Evolutionary conservation across 2,888 invertebrate genomes (phyloP).

Genomic region (Autographa gamma): DNA sequence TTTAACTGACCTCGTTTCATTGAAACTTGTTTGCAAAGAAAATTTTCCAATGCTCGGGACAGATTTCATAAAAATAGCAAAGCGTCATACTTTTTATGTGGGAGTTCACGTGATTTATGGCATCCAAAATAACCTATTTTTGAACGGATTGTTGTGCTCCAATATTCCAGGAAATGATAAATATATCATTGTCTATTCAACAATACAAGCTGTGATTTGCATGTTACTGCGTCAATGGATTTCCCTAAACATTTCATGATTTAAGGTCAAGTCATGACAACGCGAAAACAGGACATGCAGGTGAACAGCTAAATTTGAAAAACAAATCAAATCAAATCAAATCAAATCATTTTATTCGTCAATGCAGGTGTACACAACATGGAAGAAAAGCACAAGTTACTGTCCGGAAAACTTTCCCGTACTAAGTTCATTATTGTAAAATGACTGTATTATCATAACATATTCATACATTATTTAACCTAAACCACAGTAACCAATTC

Average conservation of each 20-base stretch:
- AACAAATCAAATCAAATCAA: no score
- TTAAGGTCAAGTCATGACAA: conserved; percentile 10
- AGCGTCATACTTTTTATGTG: not conserved
- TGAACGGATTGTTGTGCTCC: not conserved
- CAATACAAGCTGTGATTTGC: conserved; percentile 3
- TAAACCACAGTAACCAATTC: not conserved
- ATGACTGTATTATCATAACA: not conserved
- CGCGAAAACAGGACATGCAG: not conserved
- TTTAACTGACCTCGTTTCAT: conserved; percentile 53
- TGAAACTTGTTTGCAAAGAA: conserved; percentile 34
- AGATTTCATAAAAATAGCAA: conserved; percentile 18
- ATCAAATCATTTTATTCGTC: no score
- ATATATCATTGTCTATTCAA: not conserved
- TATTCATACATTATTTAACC: not conserved
- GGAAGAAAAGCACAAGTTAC: no score
- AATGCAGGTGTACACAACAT: no score
- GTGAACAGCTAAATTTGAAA: no score
- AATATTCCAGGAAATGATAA: not conserved
- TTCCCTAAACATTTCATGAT: conserved; percentile 22
- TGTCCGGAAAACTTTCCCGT: not conserved
- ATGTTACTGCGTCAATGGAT: conserved; percentile 13
- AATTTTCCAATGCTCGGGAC: conserved; percentile 32
- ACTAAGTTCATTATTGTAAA: not conserved
- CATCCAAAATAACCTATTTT: not conserved
- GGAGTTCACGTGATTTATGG: conserved; percentile 19